Percentiles rank a stretch among this genome's conserved stretches.
These are phyloP conservation scores for Hippocampus comes DNA, from an alignment of 2,113 vertebrate species.

Conservation along the genomic window DNA sequence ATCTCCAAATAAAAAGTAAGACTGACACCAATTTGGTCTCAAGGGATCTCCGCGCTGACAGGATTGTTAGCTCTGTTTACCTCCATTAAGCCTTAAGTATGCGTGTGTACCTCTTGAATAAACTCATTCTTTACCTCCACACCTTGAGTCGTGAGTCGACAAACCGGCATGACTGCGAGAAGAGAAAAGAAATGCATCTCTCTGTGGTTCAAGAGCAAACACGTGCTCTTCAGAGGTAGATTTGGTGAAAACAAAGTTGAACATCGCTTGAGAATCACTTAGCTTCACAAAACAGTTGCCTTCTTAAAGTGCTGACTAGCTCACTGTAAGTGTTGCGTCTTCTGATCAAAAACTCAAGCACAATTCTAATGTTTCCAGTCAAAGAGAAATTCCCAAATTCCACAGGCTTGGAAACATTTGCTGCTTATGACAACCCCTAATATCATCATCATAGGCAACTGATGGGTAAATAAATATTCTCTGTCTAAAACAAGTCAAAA, in stretches of 20 bases:
- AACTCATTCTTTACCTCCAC: conserved; percentile 57
- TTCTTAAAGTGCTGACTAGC: background rate
- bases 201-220: conserved; percentile 17
- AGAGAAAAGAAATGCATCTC: conserved; percentile 27
- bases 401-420: background rate
- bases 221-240: conserved; percentile 4
- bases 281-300: conserved; percentile 23
- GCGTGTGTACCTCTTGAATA: conserved; percentile 37
- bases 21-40: conserved; percentile 28
- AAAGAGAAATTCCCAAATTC: background rate
- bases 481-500: background rate
- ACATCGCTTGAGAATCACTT: conserved; percentile 23
- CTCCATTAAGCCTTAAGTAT: conserved; percentile 10
- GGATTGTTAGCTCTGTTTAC: conserved; percentile 13
- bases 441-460: background rate
- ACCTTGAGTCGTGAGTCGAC: conserved; percentile 50
- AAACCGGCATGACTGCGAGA: conserved; percentile 51
- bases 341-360: background rate
- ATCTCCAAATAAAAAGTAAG: conserved; percentile 26
- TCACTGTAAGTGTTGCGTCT: background rate
- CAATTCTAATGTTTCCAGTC: background rate
- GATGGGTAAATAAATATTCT: background rate
- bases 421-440: background rate
- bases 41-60: background rate
- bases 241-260: conserved; percentile 30